These are phyloP conservation scores for Hylaea fasciaria DNA, from an alignment of 2,888 invertebrate genomes.

Conservation along the genomic window DNA sequence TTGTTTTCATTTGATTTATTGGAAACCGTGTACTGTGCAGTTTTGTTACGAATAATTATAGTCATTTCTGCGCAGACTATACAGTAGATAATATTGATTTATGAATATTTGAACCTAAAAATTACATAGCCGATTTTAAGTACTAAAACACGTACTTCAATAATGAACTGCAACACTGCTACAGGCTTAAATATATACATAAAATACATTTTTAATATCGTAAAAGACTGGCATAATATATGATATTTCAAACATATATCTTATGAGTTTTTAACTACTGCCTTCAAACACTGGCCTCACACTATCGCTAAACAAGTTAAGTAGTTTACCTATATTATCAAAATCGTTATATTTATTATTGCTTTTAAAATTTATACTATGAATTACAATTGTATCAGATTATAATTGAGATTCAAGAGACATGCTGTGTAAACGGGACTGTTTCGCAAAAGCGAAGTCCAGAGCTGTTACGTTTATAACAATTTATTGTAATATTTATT, in stretches of 20 bases:
- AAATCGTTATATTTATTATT: slow-evolving; percentile 51
- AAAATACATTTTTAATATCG: slow-evolving; percentile 10
- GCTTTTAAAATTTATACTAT: slow-evolving; percentile 47
- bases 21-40: too few species aligned
- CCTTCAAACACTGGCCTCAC: slow-evolving; percentile 73
- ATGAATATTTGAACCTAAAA: too few species aligned
- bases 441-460: slow-evolving; percentile 45
- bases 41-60: too few species aligned
- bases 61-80: too few species aligned
- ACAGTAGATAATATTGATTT: too few species aligned
- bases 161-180: slow-evolving; percentile 5
- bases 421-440: slow-evolving; percentile 34
- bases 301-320: slow-evolving; percentile 64
- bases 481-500: too few species aligned
- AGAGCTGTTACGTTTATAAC: slow-evolving; percentile 1
- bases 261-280: slow-evolving; percentile 51
- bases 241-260: slow-evolving; percentile 27
- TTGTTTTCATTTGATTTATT: background rate
- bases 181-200: slow-evolving; percentile 19
- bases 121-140: background rate
- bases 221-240: slow-evolving; percentile 16
- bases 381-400: slow-evolving; percentile 45
- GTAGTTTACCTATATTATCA: slow-evolving; percentile 49
- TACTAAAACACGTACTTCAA: slow-evolving; percentile 5
- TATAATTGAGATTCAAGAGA: slow-evolving; percentile 43